Evolutionary conservation across 2,113 vertebrate genomes (phyloP), one percentile per base, ranked within the genome.

Genomic region (Oreochromis aureus): DNA sequence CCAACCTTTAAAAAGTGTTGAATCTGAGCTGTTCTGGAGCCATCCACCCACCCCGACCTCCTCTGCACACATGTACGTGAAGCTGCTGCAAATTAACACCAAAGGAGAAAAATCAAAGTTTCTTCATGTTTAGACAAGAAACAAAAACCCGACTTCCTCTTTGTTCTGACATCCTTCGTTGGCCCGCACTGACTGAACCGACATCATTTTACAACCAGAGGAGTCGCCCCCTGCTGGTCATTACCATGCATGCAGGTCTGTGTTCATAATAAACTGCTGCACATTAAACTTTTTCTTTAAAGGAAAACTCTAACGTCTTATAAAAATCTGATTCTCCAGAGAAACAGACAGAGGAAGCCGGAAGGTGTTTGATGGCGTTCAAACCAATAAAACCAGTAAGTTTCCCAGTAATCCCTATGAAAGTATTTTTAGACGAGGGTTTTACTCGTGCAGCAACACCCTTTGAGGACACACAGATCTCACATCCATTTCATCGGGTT

Each of bases 21-120:
- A 22, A 41, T 8, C 7, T 44, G 12, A 24, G 4, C 0, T 16
- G 36, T 7, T 18, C 2, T 7, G 69, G 41, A 1, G 0, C 69
- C 41, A 0, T 11, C 41, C 69, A 18, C 15, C 41, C 39, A 18
- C 13, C 69, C 39, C 66, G 30, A 19, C 59, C 30, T 63, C 59
- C 11, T 22, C 19, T 13, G 34, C 19, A 66, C 51, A 54, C 32
- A n/a, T 34, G 61, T 66, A 59, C 24, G 58, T 59, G 24, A 30
- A 30, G 58, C 58, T 61, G 58, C 58, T 61, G 58, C 58, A 61
- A 10, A 61, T 61, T 1, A 34, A 34, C 18, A 10, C 27, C 8
- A 61, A 34, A 32, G 15, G 15, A 61, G 58, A 61, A 61, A 61
- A 34, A 0, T 32, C 56, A 0, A 4, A 2, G 27, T 18, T 61